These are phyloP conservation scores for Prionace glauca DNA, from an alignment of 2,797 vertebrate species.

Conservation along the genomic window DNA sequence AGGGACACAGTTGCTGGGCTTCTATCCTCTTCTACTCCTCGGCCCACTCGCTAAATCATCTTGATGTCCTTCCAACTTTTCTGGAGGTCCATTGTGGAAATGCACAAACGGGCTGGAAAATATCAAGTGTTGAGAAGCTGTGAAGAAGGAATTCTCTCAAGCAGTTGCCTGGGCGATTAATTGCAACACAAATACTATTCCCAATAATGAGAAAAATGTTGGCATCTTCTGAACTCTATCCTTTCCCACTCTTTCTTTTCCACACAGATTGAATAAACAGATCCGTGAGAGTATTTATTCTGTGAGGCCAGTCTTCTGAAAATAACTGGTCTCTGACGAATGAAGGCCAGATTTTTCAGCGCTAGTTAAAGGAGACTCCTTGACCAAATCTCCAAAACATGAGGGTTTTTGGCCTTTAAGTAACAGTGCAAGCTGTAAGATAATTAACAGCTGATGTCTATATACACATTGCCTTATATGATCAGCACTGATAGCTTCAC, in stretches of 20 bases:
- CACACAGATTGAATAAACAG: background rate
- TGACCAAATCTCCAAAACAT: background rate
- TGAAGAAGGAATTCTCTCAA: background rate
- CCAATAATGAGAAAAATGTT: slow-evolving; percentile 1
- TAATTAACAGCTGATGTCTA: background rate
- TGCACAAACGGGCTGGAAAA: background rate
- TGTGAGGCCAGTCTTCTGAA: background rate
- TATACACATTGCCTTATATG: background rate
- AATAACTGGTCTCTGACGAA: background rate
- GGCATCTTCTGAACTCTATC: background rate
- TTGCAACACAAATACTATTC: background rate
- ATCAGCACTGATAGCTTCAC: background rate
- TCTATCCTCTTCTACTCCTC: too few species aligned
- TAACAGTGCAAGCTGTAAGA: background rate
- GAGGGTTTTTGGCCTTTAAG: background rate
- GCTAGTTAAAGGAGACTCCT: background rate
- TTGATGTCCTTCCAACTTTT: background rate
- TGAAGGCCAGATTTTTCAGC: background rate
- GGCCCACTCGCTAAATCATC: background rate
- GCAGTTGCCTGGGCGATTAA: background rate
- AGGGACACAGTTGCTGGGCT: background rate
- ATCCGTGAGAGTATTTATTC: background rate
- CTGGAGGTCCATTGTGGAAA: background rate
- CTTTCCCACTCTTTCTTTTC: background rate
- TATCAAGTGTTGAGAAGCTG: background rate